Percentiles rank a stretch among this genome's conserved stretches.
These are phyloP conservation scores for Acheta domesticus DNA, from an alignment of 2,888 invertebrate genomes.

Conservation along the genomic window DNA sequence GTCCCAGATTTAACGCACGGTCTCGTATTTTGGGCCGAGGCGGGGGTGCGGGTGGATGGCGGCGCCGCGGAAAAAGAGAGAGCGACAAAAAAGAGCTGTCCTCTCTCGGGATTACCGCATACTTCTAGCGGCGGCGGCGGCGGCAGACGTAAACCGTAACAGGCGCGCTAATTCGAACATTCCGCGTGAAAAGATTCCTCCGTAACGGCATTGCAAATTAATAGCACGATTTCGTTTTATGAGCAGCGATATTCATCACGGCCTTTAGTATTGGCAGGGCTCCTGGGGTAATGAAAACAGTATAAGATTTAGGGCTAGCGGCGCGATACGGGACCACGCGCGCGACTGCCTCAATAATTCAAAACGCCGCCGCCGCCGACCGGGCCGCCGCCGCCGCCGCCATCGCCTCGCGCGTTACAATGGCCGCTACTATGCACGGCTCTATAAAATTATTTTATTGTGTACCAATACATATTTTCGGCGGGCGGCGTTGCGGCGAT, in stretches of 20 bases:
- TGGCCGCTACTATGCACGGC: not conserved
- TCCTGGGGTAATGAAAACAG: constrained; percentile 9
- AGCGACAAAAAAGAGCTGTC: no score
- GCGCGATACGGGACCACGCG: not conserved
- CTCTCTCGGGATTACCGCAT: not conserved
- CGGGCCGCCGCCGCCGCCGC: not conserved
- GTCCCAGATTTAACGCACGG: not conserved
- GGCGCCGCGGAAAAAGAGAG: no score
- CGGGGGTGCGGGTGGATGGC: not conserved
- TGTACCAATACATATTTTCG: constrained; percentile 2
- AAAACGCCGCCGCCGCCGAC: not conserved
- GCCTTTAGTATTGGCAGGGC: constrained; percentile 1
- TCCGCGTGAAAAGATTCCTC: not conserved
- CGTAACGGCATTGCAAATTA: not conserved
- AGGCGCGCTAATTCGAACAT: not conserved
- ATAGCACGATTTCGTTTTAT: constrained; percentile 10
- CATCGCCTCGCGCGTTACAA: not conserved
- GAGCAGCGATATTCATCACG: constrained; percentile 18
- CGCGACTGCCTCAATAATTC: not conserved
- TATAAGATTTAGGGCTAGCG: constrained; percentile 6
- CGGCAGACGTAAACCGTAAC: not conserved
- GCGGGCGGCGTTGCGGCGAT: not conserved
- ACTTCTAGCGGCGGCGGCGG: not conserved
- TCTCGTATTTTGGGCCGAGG: not conserved
- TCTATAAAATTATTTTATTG: constrained; percentile 9